Base-by-base conservation (phyloP, 2,113 vertebrate species). In the Nothocercus nigrocapillus region DNA sequence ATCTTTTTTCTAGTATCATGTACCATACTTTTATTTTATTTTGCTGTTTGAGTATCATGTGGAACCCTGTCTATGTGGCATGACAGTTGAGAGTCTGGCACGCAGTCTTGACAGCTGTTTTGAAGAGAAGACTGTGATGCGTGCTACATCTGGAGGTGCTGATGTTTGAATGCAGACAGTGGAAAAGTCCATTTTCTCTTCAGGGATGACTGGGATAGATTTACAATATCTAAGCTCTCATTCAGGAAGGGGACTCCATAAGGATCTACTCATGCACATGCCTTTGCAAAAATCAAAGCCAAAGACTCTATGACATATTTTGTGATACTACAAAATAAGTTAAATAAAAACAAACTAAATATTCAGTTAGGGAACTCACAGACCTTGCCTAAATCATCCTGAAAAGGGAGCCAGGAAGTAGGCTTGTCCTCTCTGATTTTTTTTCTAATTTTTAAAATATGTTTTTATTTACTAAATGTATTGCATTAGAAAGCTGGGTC, bases 171-270 rank as follows among this genome's bases (percentile, higher is more conserved):
- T 58, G 70, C 77, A 93, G 92, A 74, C 90, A 79, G 85, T 92
- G 85, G 73, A 89, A 92, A 96, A 95, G 90, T 85, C 93, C 90
- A 82, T 28, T 90, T 96, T 96, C 93, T 97, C 90, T 93, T 94
- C 67, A 82, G 92, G 81, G 93, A 79, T 86, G 40, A 79, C 93
- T 96, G 88, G 94, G 90, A 93, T 92, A 92, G 83, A 95, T 96
- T 96, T 96, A 94, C 90, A 95, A 3, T 90, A 96, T 82, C 81
- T 85, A 70, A 92, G 49, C 58, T 92, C 53, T 86, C 53, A 51
- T 79, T 95, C 66, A 84, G 92, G 77, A 97, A 82, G n/a, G 53
- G 66, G 58, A 93, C 67, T 90, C 81, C 92, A 96, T 93, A 93
- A 96, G 96, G 90, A 92, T 93, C 88, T 92, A 87, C 70, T 96